Conservation (phyloP, 2,113 vertebrate species). For the Mesitornis unicolor region DNA sequence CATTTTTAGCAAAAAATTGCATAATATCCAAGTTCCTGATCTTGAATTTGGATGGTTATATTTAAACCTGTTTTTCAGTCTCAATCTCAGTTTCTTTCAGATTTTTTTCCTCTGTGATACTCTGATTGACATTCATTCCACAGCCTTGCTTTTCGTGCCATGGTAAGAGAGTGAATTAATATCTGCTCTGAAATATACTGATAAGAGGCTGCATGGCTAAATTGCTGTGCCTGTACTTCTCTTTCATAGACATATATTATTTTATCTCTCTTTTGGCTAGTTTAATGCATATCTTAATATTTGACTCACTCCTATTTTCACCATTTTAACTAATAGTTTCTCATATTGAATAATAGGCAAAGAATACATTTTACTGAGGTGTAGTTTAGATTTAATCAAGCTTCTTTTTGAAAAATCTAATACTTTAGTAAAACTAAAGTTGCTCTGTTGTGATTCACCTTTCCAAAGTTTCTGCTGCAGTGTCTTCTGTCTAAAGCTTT, state of each 20-base stretch:
- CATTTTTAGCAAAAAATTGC: not conserved
- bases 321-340: not conserved
- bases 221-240: rapidly evolving
- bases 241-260: not conserved
- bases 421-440: not conserved
- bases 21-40: not conserved
- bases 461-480: not conserved
- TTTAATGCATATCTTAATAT: not conserved
- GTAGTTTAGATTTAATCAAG: not conserved
- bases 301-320: not conserved
- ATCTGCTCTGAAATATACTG: not conserved
- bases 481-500: not conserved
- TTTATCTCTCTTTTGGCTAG: not conserved
- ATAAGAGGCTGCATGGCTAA: not conserved
- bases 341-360: not conserved
- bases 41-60: not conserved
- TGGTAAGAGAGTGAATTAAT: not conserved
- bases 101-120: not conserved
- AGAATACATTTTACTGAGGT: not conserved
- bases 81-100: not conserved
- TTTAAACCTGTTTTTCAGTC: not conserved
- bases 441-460: not conserved
- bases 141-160: not conserved
- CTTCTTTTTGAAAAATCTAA: not conserved
- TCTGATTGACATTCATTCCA: not conserved